A percentile compares a stretch with the other conserved stretches of the same genome.
Evolutionary conservation across 1,140 invertebrate species (phyloP).

Genomic region (Choristoneura fumiferana): DNA sequence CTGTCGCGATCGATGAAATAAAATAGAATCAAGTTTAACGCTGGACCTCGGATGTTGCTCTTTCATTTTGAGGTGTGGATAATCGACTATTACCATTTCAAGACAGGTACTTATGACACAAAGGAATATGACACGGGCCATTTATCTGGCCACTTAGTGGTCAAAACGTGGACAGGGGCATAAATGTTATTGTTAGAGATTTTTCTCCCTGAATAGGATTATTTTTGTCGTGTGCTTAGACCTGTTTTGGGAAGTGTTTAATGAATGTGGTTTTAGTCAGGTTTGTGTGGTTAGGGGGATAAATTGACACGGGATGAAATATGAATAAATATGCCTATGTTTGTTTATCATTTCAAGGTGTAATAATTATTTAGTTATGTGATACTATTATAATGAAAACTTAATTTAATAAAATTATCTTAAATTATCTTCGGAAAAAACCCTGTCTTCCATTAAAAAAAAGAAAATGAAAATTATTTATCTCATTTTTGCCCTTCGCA

Average conservation of each 20-base stretch:
- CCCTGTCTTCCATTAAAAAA: too few relatives aligned
- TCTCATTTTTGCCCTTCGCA: too few relatives aligned
- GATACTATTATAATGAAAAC: too few relatives aligned
- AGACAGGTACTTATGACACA: slow-evolving; percentile 54
- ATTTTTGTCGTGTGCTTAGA: slow-evolving; percentile 51
- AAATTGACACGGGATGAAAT: slow-evolving; percentile 5
- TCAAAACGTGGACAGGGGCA: slow-evolving; percentile 54
- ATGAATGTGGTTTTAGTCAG: slow-evolving; percentile 35
- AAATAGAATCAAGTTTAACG: slow-evolving; percentile 7
- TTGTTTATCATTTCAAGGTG: too few relatives aligned
- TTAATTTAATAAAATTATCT: too few relatives aligned
- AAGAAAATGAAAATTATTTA: too few relatives aligned
- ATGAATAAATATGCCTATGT: background rate
- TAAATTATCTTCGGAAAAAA: too few relatives aligned
- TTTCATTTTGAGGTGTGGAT: slow-evolving; percentile 33
- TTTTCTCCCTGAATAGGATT: slow-evolving; percentile 56
- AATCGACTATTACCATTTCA: slow-evolving; percentile 51
- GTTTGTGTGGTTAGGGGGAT: slow-evolving; percentile 1
- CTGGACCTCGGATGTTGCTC: slow-evolving; percentile 67
- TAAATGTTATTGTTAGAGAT: slow-evolving; percentile 44
- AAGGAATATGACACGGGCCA: slow-evolving; percentile 56
- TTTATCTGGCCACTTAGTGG: slow-evolving; percentile 64
- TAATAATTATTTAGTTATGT: too few relatives aligned
- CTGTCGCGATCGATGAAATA: background rate
- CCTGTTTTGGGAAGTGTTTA: slow-evolving; percentile 38